Base-by-base conservation (phyloP, 2,797 vertebrate genomes). In the Benthosema pterotum region DNA sequence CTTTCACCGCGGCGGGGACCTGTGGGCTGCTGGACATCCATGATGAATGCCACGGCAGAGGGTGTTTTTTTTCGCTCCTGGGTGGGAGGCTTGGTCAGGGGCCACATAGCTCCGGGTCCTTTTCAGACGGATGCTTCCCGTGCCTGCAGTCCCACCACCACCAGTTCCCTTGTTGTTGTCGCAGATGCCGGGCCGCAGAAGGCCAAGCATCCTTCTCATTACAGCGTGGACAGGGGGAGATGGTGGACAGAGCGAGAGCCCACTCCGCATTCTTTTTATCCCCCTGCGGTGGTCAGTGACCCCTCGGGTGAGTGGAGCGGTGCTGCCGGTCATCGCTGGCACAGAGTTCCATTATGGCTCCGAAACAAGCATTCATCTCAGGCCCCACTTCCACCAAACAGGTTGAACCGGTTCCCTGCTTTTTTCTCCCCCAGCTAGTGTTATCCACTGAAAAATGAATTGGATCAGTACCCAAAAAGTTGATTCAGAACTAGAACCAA, bases 131-230 rank as follows among this genome's bases (percentile, higher is more conserved):
- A 89, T 96, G 92, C 93, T 94, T 96, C 87, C 94, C 94, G 86
- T 92, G 92, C 94, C 91, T 93, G 84, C n/a, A 65, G 74, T 89
- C 94, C 93, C 92, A 90, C 92, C 75, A 88, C 84, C 84, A 88
- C 89, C n/a, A n/a, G n/a, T n/a, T n/a, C 72, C 83, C 85, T 91
- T 91, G 92, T 95, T 96, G 93, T 95, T 93, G 88, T 91, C 84
- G 76, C 82, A 82, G 69, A 78, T 59, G 83, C 78, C 42, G 17
- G 45, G 28, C 16, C 25, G n/a, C 55, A 43, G 57, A 58, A 55
- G 56, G 77, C 67, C 67, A 49, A 69, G 73, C 78, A 77, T 87
- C 85, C 84, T 85, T 79, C 71, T 83, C 85, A 80, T 52, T 52
- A 45, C 17, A 0, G 12, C 71, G 60, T n/a, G 75, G 84, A 79